These are phyloP conservation scores for Caenorhabditis doughertyi DNA, from an alignment of 2,888 invertebrate species.

Conservation along the genomic window DNA sequence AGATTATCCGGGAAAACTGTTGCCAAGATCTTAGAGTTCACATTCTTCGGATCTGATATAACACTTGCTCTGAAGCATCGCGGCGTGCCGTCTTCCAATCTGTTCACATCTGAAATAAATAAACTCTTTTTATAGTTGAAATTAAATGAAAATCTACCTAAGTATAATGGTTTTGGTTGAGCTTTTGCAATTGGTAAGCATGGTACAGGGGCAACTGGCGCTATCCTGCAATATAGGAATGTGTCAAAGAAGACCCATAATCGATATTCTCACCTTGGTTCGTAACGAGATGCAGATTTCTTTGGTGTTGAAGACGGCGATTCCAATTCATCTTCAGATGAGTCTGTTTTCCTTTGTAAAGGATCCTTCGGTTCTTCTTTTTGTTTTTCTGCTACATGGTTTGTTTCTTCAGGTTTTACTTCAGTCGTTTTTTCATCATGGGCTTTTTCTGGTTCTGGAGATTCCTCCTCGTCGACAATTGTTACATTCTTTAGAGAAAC, in stretches of 20 bases:
- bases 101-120: constrained; percentile 34
- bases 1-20: constrained; percentile 79
- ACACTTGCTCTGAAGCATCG: constrained; percentile 26
- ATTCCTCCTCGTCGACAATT: constrained; percentile 34
- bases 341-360: background rate
- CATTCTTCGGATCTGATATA: constrained; percentile 60
- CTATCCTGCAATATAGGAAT: background rate
- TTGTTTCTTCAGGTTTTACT: background rate
- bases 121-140: background rate
- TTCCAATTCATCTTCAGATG: constrained; percentile 5
- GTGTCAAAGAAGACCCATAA: background rate
- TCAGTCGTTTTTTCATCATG: background rate
- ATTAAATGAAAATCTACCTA: constrained; percentile 28
- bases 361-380: constrained; percentile 5
- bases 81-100: constrained; percentile 28
- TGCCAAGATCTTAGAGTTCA: constrained; percentile 78
- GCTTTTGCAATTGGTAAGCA: constrained; percentile 2
- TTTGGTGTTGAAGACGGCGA: background rate
- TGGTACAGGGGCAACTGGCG: constrained; percentile 4
- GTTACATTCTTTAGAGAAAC: constrained; percentile 49
- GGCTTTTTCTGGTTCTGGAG: constrained; percentile 3
- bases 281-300: background rate
- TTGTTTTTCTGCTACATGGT: background rate
- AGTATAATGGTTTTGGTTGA: background rate
- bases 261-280: constrained; percentile 16